phyloP scores from a whole-genome alignment of 2,888 invertebrate species.

The Keiferia lycopersicella region DNA sequence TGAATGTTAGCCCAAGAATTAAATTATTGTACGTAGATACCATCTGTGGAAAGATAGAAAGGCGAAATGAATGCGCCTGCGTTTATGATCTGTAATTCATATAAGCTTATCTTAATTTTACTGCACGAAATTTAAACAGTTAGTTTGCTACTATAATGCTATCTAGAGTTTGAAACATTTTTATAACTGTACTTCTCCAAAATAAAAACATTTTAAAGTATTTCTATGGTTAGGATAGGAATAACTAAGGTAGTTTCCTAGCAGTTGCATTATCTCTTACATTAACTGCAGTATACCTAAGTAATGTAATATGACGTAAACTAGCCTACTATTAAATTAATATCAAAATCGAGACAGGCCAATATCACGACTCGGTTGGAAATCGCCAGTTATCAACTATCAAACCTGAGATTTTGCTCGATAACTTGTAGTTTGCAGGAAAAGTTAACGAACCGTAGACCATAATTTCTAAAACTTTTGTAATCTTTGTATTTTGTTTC shows the following conservation, averaged over 20 bases:
- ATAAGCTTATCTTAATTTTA: slow-evolving; percentile 61
- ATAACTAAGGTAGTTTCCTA: background rate
- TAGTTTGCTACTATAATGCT: slow-evolving; percentile 29
- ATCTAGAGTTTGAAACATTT: slow-evolving; percentile 17
- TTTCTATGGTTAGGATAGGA: no score
- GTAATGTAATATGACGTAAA: slow-evolving; percentile 47
- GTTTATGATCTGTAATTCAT: slow-evolving; percentile 47
- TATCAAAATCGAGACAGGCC: slow-evolving; percentile 52
- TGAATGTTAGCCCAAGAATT: slow-evolving; percentile 16
- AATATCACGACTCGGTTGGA: slow-evolving; percentile 47
- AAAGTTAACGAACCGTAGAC: slow-evolving; percentile 48
- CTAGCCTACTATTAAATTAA: slow-evolving; percentile 52
- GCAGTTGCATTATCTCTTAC: background rate
- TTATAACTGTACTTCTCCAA: background rate
- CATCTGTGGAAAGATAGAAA: slow-evolving; percentile 37
- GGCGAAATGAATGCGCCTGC: slow-evolving; percentile 33
- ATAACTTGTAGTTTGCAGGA: slow-evolving; percentile 43
- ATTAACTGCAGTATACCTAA: slow-evolving; percentile 16
- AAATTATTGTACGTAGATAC: slow-evolving; percentile 11
- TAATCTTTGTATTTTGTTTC: slow-evolving; percentile 26
- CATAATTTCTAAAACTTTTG: slow-evolving; percentile 37
- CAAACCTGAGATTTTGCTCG: slow-evolving; percentile 39
- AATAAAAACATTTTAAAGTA: no score
- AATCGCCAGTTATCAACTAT: slow-evolving; percentile 20
- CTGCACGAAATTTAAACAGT: slow-evolving; percentile 56